phyloP scores from a whole-genome alignment of 2,113 vertebrate species.

The Lates calcarifer region DNA sequence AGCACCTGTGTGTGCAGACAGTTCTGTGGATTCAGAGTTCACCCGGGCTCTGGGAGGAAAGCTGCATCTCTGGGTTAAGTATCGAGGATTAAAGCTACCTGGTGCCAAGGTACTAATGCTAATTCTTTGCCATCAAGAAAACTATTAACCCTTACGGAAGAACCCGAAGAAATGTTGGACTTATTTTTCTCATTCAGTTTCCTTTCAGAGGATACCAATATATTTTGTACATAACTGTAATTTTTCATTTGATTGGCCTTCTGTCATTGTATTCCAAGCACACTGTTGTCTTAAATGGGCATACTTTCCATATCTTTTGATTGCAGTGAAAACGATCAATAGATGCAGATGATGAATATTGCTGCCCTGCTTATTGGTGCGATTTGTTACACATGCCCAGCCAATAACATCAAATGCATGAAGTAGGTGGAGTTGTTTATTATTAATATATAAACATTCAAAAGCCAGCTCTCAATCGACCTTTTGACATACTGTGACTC shows the following conservation, averaged over 20 bases:
- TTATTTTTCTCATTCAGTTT: slow-evolving; percentile 25
- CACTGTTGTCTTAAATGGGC: slow-evolving; percentile 56
- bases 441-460: slow-evolving; percentile 53
- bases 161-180: slow-evolving; percentile 21
- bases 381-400: slow-evolving; percentile 24
- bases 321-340: slow-evolving; percentile 8
- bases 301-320: slow-evolving; percentile 18
- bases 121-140: slow-evolving; percentile 37
- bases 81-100: slow-evolving; percentile 43
- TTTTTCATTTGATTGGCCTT: slow-evolving; percentile 41
- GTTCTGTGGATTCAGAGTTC: slow-evolving; percentile 15
- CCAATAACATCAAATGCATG: slow-evolving; percentile 60
- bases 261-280: slow-evolving; percentile 47
- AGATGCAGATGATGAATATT: slow-evolving; percentile 17
- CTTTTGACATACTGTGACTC: slow-evolving; percentile 74
- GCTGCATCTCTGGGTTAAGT: slow-evolving; percentile 41
- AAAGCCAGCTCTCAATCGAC: slow-evolving; percentile 56
- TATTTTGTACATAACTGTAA: slow-evolving; percentile 62
- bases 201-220: slow-evolving; percentile 34
- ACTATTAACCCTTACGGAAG: neutral
- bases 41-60: slow-evolving; percentile 13
- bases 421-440: slow-evolving; percentile 27
- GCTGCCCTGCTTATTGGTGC: slow-evolving; percentile 48
- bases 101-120: slow-evolving; percentile 48
- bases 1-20: slow-evolving; percentile 33